Evolutionary conservation across 2,888 invertebrate species (phyloP).

Genomic region (Tetrapedia diversipes): DNA sequence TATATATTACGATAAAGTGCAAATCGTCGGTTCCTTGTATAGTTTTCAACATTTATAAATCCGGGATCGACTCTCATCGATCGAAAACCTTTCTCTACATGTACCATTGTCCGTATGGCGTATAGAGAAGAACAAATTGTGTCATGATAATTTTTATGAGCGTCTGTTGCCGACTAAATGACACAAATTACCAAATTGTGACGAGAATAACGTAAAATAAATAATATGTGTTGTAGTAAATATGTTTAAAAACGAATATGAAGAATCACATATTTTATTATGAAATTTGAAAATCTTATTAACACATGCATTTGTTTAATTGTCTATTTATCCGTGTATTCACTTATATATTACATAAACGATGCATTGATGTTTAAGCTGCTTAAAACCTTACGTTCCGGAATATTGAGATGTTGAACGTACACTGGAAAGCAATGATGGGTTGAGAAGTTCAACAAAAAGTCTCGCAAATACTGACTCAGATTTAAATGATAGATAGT

Average conservation of each 20-base stretch:
- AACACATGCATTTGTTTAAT: slow-evolving; percentile 7
- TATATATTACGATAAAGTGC: slow-evolving; percentile 25
- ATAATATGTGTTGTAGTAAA: slow-evolving; percentile 1
- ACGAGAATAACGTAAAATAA: background rate
- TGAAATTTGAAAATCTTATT: slow-evolving; percentile 64
- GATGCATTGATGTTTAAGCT: slow-evolving; percentile 74
- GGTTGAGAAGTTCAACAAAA: slow-evolving; percentile 86
- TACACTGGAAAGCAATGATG: slow-evolving; percentile 87
- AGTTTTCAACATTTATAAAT: background rate
- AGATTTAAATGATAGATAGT: slow-evolving; percentile 86
- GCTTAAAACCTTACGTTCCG: slow-evolving; percentile 84
- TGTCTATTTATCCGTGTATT: slow-evolving; percentile 7
- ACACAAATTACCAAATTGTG: background rate
- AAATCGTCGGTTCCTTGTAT: too few species aligned
- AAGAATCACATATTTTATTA: slow-evolving; percentile 70
- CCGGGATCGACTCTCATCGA: background rate
- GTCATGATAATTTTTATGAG: background rate
- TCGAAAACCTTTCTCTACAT: too few species aligned
- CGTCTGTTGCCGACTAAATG: too few species aligned
- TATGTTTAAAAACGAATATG: slow-evolving; percentile 22
- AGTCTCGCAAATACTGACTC: slow-evolving; percentile 86
- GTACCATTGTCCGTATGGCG: background rate
- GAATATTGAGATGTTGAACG: slow-evolving; percentile 85
- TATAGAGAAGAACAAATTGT: background rate
- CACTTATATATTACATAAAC: slow-evolving; percentile 63